Evolutionary conservation across 2,797 vertebrate species (phyloP).

Genomic region (Periparus ater): DNA sequence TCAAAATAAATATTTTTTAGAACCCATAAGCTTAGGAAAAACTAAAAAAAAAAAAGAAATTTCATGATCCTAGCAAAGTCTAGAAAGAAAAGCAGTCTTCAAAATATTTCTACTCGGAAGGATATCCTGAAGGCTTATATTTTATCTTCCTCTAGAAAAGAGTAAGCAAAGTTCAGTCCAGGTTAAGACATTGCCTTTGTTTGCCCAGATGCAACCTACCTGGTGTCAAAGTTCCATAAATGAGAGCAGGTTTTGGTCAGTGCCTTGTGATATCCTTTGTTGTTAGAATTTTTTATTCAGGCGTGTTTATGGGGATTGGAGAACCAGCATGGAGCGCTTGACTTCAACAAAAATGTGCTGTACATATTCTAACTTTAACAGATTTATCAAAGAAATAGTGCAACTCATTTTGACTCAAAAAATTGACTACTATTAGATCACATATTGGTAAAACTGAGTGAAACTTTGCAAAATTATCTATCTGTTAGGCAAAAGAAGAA

Average conservation of each 20-base stretch:
- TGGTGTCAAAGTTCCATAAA: neutral
- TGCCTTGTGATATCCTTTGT: neutral
- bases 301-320: neutral
- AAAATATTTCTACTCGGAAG: neutral
- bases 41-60: neutral
- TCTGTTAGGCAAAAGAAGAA: neutral
- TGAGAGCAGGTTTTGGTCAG: neutral
- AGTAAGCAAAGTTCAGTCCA: neutral
- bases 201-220: neutral
- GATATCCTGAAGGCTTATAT: neutral
- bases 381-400: neutral
- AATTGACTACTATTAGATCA: neutral
- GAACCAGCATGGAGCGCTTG: neutral
- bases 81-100: neutral
- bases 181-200: neutral
- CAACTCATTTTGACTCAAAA: neutral
- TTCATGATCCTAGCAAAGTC: neutral
- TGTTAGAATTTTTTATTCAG: neutral
- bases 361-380: neutral
- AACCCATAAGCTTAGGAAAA: neutral
- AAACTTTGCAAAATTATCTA: neutral
- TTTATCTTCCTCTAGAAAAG: neutral
- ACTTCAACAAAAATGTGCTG: neutral
- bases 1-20: neutral
- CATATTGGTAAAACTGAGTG: neutral